Evolutionary conservation across 2,113 vertebrate species (phyloP).

Genomic region (Stegostoma tigrinum): DNA sequence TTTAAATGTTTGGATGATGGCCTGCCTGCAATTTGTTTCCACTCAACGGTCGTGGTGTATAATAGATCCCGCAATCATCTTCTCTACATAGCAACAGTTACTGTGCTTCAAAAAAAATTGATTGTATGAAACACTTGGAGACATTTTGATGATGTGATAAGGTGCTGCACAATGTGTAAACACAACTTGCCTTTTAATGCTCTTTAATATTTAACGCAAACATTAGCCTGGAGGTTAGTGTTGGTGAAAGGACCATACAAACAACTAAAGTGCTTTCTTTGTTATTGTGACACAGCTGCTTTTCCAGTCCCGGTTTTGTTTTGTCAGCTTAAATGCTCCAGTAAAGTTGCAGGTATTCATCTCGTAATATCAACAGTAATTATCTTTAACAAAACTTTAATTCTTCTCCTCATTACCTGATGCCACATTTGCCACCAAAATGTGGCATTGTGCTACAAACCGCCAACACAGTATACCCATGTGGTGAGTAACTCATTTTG

Average conservation of each 20-base stretch:
- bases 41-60: neutral
- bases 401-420: too few relatives aligned
- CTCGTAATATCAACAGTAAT: neutral
- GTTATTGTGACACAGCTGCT: neutral
- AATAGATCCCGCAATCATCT: neutral
- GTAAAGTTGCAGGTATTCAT: neutral
- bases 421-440: neutral
- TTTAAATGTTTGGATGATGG: neutral
- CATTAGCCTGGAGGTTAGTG: neutral
- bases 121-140: neutral
- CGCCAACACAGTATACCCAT: too few relatives aligned
- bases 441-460: neutral
- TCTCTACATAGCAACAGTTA: constrained; percentile 5
- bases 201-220: neutral
- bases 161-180: neutral
- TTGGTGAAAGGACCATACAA: neutral
- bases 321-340: neutral
- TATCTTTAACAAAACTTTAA: neutral
- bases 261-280: neutral
- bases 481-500: too few relatives aligned
- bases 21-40: neutral
- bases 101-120: neutral
- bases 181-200: neutral
- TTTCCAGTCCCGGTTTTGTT: neutral
- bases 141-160: neutral